Evolutionary conservation across 2,113 vertebrate species (phyloP).

Genomic region (Saimiri boliviensis): DNA sequence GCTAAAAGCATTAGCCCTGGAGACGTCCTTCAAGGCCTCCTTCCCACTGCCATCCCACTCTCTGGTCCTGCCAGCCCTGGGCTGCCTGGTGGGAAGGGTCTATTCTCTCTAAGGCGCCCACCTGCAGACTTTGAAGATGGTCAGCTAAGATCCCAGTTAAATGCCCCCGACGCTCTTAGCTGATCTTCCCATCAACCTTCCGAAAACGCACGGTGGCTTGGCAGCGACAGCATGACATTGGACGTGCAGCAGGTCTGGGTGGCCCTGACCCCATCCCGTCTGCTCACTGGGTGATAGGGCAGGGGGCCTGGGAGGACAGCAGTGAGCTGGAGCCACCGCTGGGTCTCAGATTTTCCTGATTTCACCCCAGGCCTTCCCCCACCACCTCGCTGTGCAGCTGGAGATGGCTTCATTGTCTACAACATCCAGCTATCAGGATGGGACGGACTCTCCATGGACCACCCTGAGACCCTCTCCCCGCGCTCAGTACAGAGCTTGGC

Average conservation of each 20-base stretch:
- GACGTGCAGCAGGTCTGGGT: neutral
- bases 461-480: accelerated
- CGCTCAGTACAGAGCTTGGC: accelerated
- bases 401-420: accelerated
- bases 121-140: neutral
- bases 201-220: accelerated
- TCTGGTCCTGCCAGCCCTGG: neutral
- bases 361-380: accelerated
- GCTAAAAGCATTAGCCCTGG: neutral
- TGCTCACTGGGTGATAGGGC: accelerated
- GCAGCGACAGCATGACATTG: accelerated
- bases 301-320: neutral
- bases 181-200: too few species aligned
- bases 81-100: neutral
- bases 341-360: accelerated
- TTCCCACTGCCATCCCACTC: neutral
- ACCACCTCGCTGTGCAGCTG: accelerated
- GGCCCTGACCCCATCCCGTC: neutral
- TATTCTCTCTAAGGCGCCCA: too few species aligned
- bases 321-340: too few species aligned
- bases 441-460: neutral
- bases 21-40: neutral
- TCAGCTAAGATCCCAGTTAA: accelerated
- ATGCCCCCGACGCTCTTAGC: accelerated
- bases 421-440: accelerated